These are phyloP conservation scores for Puma concolor DNA, from an alignment of 2,113 vertebrate species.

Conservation along the genomic window DNA sequence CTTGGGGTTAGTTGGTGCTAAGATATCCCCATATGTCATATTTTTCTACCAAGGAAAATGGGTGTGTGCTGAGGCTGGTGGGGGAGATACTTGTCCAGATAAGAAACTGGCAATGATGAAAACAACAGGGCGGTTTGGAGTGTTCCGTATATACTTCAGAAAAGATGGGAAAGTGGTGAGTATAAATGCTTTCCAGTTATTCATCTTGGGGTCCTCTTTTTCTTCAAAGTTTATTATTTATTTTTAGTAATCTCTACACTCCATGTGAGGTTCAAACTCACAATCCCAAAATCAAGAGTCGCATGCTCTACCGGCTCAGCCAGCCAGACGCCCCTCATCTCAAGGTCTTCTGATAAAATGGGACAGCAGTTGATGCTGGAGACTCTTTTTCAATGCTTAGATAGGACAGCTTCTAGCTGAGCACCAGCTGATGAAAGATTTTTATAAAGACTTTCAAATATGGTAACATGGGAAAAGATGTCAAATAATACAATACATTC, in stretches of 20 bases:
- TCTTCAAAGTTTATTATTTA: background rate
- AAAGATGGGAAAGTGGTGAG: background rate
- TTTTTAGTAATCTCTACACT: background rate
- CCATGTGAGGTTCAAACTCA: background rate
- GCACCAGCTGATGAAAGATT: background rate
- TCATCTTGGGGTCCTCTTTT: background rate
- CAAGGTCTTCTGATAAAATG: background rate
- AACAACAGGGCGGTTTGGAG: background rate
- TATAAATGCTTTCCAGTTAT: background rate
- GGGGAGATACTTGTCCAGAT: background rate
- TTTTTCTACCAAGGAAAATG: background rate
- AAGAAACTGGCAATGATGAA: background rate
- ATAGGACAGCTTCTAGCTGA: background rate
- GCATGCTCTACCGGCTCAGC: background rate
- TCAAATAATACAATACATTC: background rate
- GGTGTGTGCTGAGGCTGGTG: background rate
- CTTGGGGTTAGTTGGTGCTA: background rate
- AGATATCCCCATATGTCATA: background rate
- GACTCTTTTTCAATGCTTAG: background rate
- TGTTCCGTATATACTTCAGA: background rate
- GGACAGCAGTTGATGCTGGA: background rate
- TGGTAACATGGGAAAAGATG: background rate
- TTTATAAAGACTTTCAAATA: constrained; percentile 10
- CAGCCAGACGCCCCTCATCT: background rate
- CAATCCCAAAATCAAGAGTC: background rate